Base-by-base conservation (phyloP, 2,888 invertebrate species). In the Epiblema foenella region DNA sequence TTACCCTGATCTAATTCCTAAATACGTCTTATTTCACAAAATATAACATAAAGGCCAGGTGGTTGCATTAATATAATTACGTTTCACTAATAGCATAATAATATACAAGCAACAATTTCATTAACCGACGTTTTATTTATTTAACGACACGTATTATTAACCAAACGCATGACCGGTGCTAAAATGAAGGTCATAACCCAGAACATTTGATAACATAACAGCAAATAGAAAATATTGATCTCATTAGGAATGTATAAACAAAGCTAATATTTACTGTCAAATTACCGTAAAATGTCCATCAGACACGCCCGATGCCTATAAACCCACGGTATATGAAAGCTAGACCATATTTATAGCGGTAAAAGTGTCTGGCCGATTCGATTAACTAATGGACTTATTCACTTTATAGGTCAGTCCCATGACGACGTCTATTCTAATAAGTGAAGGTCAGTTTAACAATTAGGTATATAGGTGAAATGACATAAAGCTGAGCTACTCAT, bases 301-400 rank as follows among this genome's bases (percentile, higher is more conserved):
- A 81, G 84, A 77, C 84, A 79, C 85, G 78, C 89, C 86, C 80
- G 80, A 75, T 69, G 75, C 71, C 80, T 77, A 85, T 86, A 84
- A 85, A 85, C 81, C 73, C 65, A 64, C 62, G 63, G 65, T 76
- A 77, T 76, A 84, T 82, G 79, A 87, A 83, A 79, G 80, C 74
- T 76, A 80, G 74, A 77, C 75, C 76, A 78, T 80, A 84, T 83
- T 83, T 83, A 85, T 79, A 79, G 76, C 75, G 74, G 24, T 62
- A 59, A 78, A 79, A 78, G 80, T 78, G 78, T 80, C 81, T 81
- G 77, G 77, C 77, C 79, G 75, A 83, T 82, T 81, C 75, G 56
- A 60, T 75, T 76, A 75, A 78, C 77, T 85, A 84, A 87, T 85
- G 83, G 81, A 74, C 73, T 80, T 85, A 86, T 83, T 84, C 81